Percentiles rank a stretch among this genome's conserved stretches.
Evolutionary conservation across 1,140 invertebrate genomes (phyloP).

Genomic region (Parapsyche elsis): DNA sequence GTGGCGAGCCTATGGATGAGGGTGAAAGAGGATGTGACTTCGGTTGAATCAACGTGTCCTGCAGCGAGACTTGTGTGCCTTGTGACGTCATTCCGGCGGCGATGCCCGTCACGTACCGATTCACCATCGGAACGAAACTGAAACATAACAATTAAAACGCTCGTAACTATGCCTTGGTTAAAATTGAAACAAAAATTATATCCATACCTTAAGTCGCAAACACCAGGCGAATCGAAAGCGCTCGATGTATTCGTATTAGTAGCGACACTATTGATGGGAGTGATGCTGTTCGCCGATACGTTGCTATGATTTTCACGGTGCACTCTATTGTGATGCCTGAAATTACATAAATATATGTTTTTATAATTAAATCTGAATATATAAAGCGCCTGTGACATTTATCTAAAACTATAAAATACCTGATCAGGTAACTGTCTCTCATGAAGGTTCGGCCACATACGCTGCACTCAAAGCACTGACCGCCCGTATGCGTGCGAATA

Average conservation of each 20-base stretch:
- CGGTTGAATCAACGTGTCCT: constrained; percentile 63
- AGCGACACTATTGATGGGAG: constrained; percentile 63
- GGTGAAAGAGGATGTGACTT: constrained; percentile 61
- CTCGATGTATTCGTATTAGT: constrained; percentile 62
- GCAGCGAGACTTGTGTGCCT: constrained; percentile 66
- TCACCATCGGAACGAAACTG: constrained; percentile 67
- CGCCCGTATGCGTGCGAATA: constrained; percentile 77
- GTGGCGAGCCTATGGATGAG: constrained; percentile 65
- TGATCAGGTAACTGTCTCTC: constrained; percentile 79
- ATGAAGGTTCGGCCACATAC: constrained; percentile 79
- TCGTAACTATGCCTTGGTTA: neutral
- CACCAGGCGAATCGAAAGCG: constrained; percentile 64
- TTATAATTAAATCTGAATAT: too few species aligned
- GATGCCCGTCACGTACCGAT: constrained; percentile 60
- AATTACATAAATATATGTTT: constrained; percentile 35
- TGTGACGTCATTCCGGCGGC: constrained; percentile 62
- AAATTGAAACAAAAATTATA: neutral
- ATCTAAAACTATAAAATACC: constrained; percentile 61
- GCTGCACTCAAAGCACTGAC: constrained; percentile 76
- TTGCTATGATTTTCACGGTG: constrained; percentile 72
- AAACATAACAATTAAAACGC: constrained; percentile 36
- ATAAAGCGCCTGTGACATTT: too few species aligned
- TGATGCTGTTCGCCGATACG: constrained; percentile 66
- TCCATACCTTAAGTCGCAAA: constrained; percentile 65
- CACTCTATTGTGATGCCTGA: constrained; percentile 75